Evolutionary conservation across 1,140 invertebrate genomes (phyloP), one percentile per base, ranked within the genome.

Genomic region (Telenomus remus): DNA sequence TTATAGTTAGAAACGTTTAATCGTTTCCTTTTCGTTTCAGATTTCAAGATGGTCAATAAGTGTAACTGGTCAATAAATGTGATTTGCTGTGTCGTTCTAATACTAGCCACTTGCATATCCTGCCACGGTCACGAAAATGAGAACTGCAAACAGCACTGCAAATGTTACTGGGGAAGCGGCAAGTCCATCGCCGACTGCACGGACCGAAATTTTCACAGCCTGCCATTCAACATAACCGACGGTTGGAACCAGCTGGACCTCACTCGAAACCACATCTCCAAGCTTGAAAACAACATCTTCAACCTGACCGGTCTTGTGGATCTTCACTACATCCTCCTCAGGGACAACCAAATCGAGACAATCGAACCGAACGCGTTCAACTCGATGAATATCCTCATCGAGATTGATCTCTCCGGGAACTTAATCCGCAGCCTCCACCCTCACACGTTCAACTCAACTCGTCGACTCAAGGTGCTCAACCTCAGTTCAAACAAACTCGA

Each of bases 361-460:
- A 89, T 97, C 6, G 89, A 95, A 72, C 90, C 90, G 16, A 90
- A 91, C 57, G 94, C 95, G 0, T 94, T 97, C 77, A 91, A 90
- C 56, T 12, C 90, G 90, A 46, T n/a, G n/a, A n/a, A n/a, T n/a
- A 93, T 96, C 60, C 89, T 97, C 43, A 94, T 96, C 34, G 95
- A 97, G 84, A 87, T 97, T 34, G 95, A 97, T 82, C 85, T 97
- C 46, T 95, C 94, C 0, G 89, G 90, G 61, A 97, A 97, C 81
- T 88, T 89, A 1, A 91, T 97, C 4, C 88, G 87, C 33, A 90
- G 88, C 0, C 84, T 97, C 8, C 89, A 94, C 48, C 90, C 91
- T 0, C 91, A 91, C 11, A 93, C 93, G 0, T 96, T 97, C 77
- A 86, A 85, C 8, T 91, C 93, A 27, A 92, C 92, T 1, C 85